These are phyloP conservation scores for Pseudorectes ferrugineus DNA, from an alignment of 2,113 vertebrate genomes.

Conservation along the genomic window DNA sequence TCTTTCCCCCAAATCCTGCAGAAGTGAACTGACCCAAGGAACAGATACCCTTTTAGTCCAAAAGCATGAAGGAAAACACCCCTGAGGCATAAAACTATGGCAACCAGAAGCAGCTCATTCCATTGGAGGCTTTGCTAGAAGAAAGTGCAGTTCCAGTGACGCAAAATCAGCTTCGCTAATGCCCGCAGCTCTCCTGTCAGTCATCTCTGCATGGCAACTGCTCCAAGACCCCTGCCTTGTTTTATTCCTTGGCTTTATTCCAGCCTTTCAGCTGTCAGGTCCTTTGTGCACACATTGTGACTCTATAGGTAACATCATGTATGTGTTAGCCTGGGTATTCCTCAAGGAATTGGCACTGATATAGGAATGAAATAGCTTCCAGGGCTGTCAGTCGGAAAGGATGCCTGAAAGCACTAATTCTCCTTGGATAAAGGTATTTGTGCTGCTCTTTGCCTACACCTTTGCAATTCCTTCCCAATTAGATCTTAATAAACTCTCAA, in stretches of 20 bases:
- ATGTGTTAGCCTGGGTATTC: background rate
- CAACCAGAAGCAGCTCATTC: background rate
- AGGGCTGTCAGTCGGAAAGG: background rate
- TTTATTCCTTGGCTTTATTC: background rate
- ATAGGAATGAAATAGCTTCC: background rate
- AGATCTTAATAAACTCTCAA: background rate
- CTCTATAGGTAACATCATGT: background rate
- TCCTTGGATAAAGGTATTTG: background rate
- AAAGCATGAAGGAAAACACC: slow-evolving; percentile 10
- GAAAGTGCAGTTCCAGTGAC: background rate
- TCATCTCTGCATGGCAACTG: background rate
- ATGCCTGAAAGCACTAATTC: background rate
- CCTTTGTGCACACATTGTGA: background rate
- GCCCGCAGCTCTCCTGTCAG: background rate
- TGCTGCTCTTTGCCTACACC: background rate
- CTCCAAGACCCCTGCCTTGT: background rate
- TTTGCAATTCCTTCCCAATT: background rate
- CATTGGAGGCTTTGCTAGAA: background rate
- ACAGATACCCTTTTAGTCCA: background rate
- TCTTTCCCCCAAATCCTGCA: background rate
- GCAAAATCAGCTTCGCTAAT: background rate
- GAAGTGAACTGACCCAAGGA: background rate
- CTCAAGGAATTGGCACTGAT: background rate
- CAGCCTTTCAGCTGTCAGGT: background rate
- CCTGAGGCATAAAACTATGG: slow-evolving; percentile 9